Percentiles rank a stretch among this genome's conserved stretches.
These are phyloP conservation scores for Epirrhoe alternata DNA, from an alignment of 2,888 invertebrate species.

Conservation along the genomic window DNA sequence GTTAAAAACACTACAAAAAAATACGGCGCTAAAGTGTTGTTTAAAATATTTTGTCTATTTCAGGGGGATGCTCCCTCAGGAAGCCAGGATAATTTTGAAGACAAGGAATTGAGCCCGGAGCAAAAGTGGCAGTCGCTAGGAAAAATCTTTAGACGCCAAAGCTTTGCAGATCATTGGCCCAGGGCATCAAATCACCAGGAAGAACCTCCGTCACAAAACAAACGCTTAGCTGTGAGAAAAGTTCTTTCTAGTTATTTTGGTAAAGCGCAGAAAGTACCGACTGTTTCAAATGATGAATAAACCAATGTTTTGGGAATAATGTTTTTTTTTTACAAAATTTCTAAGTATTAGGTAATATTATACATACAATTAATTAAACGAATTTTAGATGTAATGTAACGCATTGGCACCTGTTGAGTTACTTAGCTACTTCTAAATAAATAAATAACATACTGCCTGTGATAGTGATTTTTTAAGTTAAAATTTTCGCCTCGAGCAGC, in stretches of 20 bases:
- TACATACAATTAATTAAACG: too few species aligned
- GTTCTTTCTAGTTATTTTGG: conserved; percentile 77
- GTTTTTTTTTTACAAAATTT: too few species aligned
- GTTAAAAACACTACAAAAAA: too few species aligned
- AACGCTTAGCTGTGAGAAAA: conserved; percentile 72
- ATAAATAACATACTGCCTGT: too few species aligned
- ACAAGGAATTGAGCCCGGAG: conserved; percentile 70
- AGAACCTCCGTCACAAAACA: conserved; percentile 68
- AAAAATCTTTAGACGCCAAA: conserved; percentile 79
- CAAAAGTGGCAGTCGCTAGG: conserved; percentile 82
- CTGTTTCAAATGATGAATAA: conserved; percentile 61
- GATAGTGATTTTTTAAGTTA: too few species aligned
- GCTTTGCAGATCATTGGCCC: conserved; percentile 70
- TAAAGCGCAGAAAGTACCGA: conserved; percentile 64
- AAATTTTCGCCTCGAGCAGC: too few species aligned
- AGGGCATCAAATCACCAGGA: conserved; percentile 65
- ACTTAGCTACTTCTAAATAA: too few species aligned
- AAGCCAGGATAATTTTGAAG: conserved; percentile 69
- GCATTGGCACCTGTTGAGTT: too few species aligned
- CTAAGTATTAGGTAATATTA: too few species aligned
- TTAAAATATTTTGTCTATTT: conserved; percentile 37
- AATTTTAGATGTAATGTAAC: too few species aligned
- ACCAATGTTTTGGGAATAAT: conserved; percentile 8
- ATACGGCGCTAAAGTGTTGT: too few species aligned
- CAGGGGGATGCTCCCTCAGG: conserved; percentile 74